Evolutionary conservation across 2,113 vertebrate genomes (phyloP), one percentile per base, ranked within the genome.

Genomic region (Leuciscus idus): DNA sequence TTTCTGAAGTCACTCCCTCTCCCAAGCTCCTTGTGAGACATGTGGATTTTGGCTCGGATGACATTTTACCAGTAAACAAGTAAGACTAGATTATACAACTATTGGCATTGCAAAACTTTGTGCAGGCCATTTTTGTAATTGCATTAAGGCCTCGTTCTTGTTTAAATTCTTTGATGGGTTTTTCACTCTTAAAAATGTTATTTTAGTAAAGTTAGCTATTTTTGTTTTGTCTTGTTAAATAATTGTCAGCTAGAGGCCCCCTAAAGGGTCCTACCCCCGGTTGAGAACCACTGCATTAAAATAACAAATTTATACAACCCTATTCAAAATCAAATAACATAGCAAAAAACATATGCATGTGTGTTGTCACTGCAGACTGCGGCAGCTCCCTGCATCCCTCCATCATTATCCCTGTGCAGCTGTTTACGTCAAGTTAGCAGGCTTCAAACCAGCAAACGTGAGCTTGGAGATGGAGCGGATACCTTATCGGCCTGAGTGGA

Each of bases 21-120:
- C 36, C 96, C 66, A 88, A 33, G 79, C 21, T 97, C 87, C 84
- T 98, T 78, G 93, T 99, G 84, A 95, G 96, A 39, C 98, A 98
- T 30, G 95, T 99, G 81, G 98, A 99, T 91, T 99, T 96, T 21
- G 98, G 98, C 84, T 97, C 94, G 10, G 95, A 96, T 10, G 95
- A 93, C 89, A 94, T 92, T 52, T 79, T 98, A 81, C 92, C 96
- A 82, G 70, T 88, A 76, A 92, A 86, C 92, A 97, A 95, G 98
- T 98, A 95, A 88, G 86, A 17, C 50, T 5, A 33, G 13, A 8
- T 30, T 55, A 81, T 36, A 17, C 17, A 33, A 21, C 13, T 39
- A 2, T 33, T 30, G 1, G 30, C n/a, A 17, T 26, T 39, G 26
- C 36, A 68, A 26, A 5, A 74, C 19, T 72, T 72, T 43, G 19